A percentile compares a stretch with the other conserved stretches of the same genome.
Conservation (phyloP, 2,888 invertebrate genomes). For the Phytoseiulus persimilis region DNA sequence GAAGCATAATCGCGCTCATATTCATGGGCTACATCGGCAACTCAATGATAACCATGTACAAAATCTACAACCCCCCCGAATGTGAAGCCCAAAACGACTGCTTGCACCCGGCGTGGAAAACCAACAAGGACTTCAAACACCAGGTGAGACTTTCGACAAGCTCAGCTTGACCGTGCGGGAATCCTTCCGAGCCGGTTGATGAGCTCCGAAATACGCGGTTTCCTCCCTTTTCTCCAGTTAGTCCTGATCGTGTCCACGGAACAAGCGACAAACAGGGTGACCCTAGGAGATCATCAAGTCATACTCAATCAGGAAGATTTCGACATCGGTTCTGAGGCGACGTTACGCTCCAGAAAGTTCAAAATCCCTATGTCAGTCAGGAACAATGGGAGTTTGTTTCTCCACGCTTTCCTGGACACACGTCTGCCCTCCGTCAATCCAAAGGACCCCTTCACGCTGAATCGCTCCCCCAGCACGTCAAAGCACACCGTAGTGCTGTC, state of each 20-base stretch:
- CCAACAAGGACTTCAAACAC: conserved; percentile 46
- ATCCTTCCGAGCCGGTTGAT: too few species aligned
- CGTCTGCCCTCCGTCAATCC: conserved; percentile 42
- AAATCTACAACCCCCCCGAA: conserved; percentile 51
- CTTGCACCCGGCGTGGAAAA: conserved; percentile 48
- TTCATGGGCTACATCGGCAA: conserved; percentile 53
- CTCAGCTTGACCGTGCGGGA: too few species aligned
- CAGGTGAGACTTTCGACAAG: background rate
- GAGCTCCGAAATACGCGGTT: too few species aligned
- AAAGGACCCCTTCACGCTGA: conserved; percentile 50
- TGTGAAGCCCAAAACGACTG: conserved; percentile 47
- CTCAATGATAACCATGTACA: conserved; percentile 52
- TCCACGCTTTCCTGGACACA: conserved; percentile 64
- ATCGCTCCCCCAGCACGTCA: conserved; percentile 54
- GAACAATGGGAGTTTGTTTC: conserved; percentile 72
- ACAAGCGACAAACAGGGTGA: background rate
- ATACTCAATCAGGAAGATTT: conserved; percentile 18
- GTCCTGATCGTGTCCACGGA: conserved; percentile 42
- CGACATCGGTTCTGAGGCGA: background rate
- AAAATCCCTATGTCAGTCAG: conserved; percentile 65
- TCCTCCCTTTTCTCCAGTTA: conserved; percentile 42
- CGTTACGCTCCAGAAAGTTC: conserved; percentile 49
- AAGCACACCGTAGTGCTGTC: conserved; percentile 62
- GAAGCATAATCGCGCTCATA: conserved; percentile 49
- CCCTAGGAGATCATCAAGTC: background rate